These are phyloP conservation scores for Alosa alosa DNA, from an alignment of 2,113 vertebrate species.

Conservation along the genomic window DNA sequence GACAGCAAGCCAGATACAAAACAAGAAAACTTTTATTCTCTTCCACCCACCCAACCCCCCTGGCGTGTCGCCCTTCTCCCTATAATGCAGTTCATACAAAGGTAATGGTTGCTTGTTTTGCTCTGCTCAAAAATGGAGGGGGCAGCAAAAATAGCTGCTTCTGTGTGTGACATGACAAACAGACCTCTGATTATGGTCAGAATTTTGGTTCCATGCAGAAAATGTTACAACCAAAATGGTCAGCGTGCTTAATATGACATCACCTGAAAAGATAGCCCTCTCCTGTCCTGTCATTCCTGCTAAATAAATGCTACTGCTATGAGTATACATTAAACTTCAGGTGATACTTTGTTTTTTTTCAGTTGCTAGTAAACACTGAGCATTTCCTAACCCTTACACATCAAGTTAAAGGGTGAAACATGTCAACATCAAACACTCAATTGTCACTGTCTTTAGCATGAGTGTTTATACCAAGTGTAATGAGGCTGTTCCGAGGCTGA, in stretches of 20 bases:
- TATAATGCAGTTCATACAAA: neutral
- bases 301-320: neutral
- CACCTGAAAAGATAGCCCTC: neutral
- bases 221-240: neutral
- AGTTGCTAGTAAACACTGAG: neutral
- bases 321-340: neutral
- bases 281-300: neutral
- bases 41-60: neutral
- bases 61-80: neutral
- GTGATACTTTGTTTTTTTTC: neutral
- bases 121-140: neutral
- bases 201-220: neutral
- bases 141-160: neutral
- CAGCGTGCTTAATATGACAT: neutral
- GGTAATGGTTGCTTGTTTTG: neutral
- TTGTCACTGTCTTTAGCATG: neutral
- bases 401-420: neutral
- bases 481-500: neutral
- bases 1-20: constrained; percentile 29
- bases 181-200: neutral
- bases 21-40: constrained; percentile 41
- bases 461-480: neutral
- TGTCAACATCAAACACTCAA: neutral
- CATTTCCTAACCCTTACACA: neutral
- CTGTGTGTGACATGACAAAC: neutral